These are phyloP conservation scores for Limenitis camilla DNA, from an alignment of 2,888 invertebrate species.

Conservation along the genomic window DNA sequence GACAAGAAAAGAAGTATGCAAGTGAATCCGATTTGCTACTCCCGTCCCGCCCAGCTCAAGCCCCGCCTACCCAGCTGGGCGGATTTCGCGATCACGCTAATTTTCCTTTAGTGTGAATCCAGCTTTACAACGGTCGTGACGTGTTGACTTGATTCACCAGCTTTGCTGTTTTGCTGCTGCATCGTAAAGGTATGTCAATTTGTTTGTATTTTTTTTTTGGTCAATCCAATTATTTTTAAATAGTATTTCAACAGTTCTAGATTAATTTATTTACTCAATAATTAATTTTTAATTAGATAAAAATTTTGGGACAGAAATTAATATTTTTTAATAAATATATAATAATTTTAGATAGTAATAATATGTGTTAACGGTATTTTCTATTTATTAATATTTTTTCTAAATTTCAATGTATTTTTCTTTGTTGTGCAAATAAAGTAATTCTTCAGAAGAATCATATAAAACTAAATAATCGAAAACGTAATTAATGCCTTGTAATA, in stretches of 20 bases:
- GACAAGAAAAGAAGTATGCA: slow-evolving; percentile 53
- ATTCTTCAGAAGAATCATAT: too few relatives aligned
- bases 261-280: background rate
- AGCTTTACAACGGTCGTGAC: slow-evolving; percentile 31
- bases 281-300: background rate
- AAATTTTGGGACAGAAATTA: too few relatives aligned
- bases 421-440: too few relatives aligned
- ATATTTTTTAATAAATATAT: too few relatives aligned
- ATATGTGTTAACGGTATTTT: too few relatives aligned
- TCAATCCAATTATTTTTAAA: background rate
- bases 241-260: background rate
- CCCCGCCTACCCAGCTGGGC: slow-evolving; percentile 59
- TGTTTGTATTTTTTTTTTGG: too few relatives aligned
- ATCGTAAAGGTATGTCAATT: slow-evolving; percentile 28
- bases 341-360: too few relatives aligned
- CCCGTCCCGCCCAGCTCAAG: slow-evolving; percentile 50
- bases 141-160: background rate
- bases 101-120: slow-evolving; percentile 38
- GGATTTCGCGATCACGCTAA: slow-evolving; percentile 30
- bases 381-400: too few relatives aligned
- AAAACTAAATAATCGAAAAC: too few relatives aligned
- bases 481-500: too few relatives aligned
- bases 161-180: background rate
- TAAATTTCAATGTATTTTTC: too few relatives aligned
- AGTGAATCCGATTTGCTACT: slow-evolving; percentile 56